A percentile compares a stretch with the other conserved stretches of the same genome.
These are phyloP conservation scores for Scaptomyza montana DNA, from an alignment of 1,140 invertebrate genomes.

Conservation along the genomic window DNA sequence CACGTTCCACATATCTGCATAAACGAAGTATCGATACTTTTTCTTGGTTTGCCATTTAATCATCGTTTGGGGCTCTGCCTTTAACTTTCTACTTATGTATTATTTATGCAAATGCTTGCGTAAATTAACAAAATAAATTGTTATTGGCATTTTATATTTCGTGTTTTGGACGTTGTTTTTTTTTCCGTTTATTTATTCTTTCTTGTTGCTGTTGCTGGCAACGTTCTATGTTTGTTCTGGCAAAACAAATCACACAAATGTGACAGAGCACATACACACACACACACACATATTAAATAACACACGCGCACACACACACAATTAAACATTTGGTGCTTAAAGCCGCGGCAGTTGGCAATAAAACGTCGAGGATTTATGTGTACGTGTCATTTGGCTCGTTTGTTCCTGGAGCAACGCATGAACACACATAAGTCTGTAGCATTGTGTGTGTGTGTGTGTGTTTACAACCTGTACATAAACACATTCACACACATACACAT, in stretches of 20 bases:
- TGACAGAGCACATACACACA: constrained; percentile 26
- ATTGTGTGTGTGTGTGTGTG: constrained; percentile 1
- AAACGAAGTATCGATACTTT: constrained; percentile 4
- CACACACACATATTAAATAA: constrained; percentile 22
- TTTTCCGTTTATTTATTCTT: constrained; percentile 17
- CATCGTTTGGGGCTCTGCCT: constrained; percentile 1
- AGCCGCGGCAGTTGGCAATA: constrained; percentile 64
- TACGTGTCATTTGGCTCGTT: constrained; percentile 77
- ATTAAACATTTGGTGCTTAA: constrained; percentile 29
- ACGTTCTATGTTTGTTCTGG: constrained; percentile 52
- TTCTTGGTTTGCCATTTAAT: background rate
- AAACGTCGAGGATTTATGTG: constrained; percentile 72
- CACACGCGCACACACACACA: constrained; percentile 4
- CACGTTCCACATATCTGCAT: background rate
- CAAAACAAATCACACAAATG: constrained; percentile 76
- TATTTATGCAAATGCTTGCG: constrained; percentile 75
- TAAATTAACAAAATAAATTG: constrained; percentile 79
- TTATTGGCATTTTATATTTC: constrained; percentile 67
- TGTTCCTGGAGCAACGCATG: constrained; percentile 53
- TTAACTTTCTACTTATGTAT: constrained; percentile 26
- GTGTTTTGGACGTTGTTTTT: constrained; percentile 31
- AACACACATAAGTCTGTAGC: constrained; percentile 16
- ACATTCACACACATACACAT: background rate
- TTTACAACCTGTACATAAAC: background rate
- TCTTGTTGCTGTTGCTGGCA: background rate